Percentiles rank a stretch among this genome's conserved stretches.
Evolutionary conservation across 2,797 vertebrate species (phyloP).

Genomic region (Sebastes kiyomatsui): DNA sequence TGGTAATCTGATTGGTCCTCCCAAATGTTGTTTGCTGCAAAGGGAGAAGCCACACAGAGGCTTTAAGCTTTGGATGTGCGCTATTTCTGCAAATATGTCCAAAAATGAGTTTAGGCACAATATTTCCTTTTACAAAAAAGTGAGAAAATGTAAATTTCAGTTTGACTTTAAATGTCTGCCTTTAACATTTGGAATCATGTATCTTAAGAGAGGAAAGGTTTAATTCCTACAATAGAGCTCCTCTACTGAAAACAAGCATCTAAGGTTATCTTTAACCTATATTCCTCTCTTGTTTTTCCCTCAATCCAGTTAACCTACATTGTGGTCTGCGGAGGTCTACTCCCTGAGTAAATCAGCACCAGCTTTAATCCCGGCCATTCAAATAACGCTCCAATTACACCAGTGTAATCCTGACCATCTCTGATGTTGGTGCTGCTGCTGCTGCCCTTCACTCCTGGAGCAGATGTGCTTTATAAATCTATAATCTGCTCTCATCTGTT

Average conservation of each 20-base stretch:
- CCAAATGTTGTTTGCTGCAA: not conserved
- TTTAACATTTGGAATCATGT: not conserved
- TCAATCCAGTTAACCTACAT: constrained; percentile 64
- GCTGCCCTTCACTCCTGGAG: constrained; percentile 20
- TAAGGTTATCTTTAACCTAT: constrained; percentile 48
- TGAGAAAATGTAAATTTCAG: not conserved
- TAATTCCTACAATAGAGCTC: not conserved
- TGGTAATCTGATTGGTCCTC: not conserved
- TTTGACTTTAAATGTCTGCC: not conserved
- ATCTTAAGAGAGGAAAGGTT: not conserved
- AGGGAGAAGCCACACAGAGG: not conserved
- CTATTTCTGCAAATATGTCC: not conserved
- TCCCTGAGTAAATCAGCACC: constrained; percentile 19
- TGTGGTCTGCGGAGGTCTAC: constrained; percentile 18
- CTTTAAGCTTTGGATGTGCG: not conserved
- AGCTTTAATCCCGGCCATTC: constrained; percentile 57
- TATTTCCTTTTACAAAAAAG: not conserved
- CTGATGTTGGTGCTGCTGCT: not conserved
- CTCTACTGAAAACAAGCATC: not conserved
- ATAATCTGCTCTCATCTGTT: constrained; percentile 46
- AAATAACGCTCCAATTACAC: constrained; percentile 55
- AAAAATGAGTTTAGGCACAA: not conserved
- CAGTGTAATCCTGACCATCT: constrained; percentile 58
- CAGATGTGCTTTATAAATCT: constrained; percentile 57
- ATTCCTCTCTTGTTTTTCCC: constrained; percentile 24